These are phyloP conservation scores for Gavialis gangeticus DNA, from an alignment of 2,113 vertebrate species.

Conservation along the genomic window DNA sequence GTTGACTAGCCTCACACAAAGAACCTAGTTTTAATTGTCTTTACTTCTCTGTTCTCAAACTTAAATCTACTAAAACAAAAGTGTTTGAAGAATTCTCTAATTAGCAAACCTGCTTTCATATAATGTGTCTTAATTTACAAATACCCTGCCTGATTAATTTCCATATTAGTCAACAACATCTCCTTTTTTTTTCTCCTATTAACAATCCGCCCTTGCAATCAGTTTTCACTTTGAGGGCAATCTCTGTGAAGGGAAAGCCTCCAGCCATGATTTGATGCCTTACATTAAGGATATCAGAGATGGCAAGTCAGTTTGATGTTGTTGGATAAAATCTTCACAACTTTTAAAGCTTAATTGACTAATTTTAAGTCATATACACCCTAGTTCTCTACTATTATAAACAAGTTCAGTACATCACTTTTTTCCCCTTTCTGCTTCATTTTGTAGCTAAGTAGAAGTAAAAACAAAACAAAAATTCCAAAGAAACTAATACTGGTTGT, in stretches of 20 bases:
- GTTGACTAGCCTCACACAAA: not conserved
- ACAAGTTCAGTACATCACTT: not conserved
- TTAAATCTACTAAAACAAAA: not conserved
- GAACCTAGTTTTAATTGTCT: constrained; percentile 41
- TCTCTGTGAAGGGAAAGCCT: not conserved
- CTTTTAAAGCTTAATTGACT: not conserved
- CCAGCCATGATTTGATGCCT: not conserved
- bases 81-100: constrained; percentile 34
- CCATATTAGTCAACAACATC: not conserved
- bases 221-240: not conserved
- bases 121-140: constrained; percentile 35
- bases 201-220: not conserved
- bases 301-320: not conserved
- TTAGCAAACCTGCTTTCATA: not conserved
- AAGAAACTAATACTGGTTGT: no score
- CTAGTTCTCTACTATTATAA: not conserved
- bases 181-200: not conserved
- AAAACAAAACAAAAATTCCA: no score
- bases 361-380: not conserved
- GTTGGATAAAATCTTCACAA: not conserved
- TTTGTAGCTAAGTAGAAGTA: no score
- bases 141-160: constrained; percentile 18
- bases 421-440: not conserved
- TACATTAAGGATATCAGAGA: not conserved
- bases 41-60: not conserved